These are phyloP conservation scores for Penelope pileata DNA, from an alignment of 2,113 vertebrate species.

Conservation along the genomic window DNA sequence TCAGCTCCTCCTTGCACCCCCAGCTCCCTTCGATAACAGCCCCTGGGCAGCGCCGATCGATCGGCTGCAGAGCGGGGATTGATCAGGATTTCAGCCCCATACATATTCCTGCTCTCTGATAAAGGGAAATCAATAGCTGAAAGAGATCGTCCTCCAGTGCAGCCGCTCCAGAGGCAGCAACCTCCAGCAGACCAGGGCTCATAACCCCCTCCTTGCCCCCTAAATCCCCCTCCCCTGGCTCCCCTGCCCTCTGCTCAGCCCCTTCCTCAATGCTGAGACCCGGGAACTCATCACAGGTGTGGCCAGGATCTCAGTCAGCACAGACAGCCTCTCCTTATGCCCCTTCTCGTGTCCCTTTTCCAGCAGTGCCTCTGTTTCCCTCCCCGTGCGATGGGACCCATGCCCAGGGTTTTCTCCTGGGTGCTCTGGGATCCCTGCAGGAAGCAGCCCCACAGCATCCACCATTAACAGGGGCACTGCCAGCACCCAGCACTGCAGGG, in stretches of 20 bases:
- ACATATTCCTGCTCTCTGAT: constrained; percentile 55
- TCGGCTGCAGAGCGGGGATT: background rate
- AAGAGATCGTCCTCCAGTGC: background rate
- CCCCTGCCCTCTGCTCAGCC: background rate
- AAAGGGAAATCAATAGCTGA: constrained; percentile 38
- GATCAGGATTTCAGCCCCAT: constrained; percentile 53
- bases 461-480: background rate
- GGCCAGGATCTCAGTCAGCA: background rate
- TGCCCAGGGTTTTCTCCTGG: background rate
- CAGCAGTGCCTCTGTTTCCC: background rate
- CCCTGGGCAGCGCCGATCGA: background rate
- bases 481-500: background rate
- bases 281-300: background rate
- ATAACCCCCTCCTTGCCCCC: background rate
- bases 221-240: too few species aligned
- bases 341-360: background rate
- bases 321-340: background rate
- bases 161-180: background rate
- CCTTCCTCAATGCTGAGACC: background rate
- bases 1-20: background rate
- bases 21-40: background rate
- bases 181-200: background rate
- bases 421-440: accelerated
- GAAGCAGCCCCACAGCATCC: accelerated
- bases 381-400: background rate